These are phyloP conservation scores for Syrphus vitripennis DNA, from an alignment of 2,888 invertebrate species.

Conservation along the genomic window DNA sequence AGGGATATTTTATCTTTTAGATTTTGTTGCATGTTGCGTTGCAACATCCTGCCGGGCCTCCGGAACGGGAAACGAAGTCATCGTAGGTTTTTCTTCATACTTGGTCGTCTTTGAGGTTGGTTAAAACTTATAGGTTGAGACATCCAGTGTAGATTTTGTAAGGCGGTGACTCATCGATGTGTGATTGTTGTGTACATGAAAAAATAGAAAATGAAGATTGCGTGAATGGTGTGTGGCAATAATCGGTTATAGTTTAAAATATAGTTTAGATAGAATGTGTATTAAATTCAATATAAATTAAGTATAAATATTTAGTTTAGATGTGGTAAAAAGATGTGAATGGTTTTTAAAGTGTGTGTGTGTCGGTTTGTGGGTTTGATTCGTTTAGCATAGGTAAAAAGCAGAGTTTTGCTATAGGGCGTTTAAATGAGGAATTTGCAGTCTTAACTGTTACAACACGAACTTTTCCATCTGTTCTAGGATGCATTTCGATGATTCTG, in stretches of 20 bases:
- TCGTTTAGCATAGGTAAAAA: no score
- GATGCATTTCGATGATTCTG: slow-evolving; percentile 8
- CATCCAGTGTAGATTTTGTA: no score
- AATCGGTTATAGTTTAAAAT: not conserved
- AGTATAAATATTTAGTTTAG: not conserved
- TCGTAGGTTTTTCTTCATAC: no score
- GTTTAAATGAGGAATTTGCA: no score
- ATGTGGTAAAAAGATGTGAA: not conserved
- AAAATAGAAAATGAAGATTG: slow-evolving; percentile 12
- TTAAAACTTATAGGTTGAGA: no score
- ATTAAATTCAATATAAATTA: not conserved
- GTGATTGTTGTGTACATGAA: not conserved
- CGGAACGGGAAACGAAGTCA: not conserved
- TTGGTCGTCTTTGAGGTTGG: no score
- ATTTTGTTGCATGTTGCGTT: not conserved
- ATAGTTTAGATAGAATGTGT: not conserved
- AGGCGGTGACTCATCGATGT: not conserved
- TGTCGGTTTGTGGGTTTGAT: no score
- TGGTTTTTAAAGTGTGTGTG: not conserved
- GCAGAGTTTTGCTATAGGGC: no score
- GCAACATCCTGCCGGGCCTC: no score
- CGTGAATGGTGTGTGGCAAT: slow-evolving; percentile 4
- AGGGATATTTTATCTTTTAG: not conserved
- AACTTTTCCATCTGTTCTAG: no score
- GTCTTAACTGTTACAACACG: no score